These are phyloP conservation scores for Argyresthia goedartella DNA, from an alignment of 2,888 invertebrate genomes.

Conservation along the genomic window DNA sequence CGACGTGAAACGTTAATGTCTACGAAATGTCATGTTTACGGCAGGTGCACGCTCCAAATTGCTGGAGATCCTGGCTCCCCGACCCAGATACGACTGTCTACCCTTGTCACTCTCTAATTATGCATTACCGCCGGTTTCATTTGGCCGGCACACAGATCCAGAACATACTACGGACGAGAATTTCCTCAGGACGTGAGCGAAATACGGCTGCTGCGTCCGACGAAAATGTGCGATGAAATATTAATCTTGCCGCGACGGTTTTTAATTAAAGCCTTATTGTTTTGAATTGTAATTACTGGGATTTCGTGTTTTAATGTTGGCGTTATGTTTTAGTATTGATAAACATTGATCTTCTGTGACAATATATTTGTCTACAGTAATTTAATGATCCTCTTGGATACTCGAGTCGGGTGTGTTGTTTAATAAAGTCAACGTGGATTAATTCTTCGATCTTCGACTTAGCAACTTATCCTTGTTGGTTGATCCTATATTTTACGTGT, in stretches of 20 bases:
- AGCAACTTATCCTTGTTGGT: too few relatives aligned
- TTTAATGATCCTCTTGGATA: too few relatives aligned
- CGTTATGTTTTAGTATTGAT: too few relatives aligned
- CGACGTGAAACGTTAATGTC: too few relatives aligned
- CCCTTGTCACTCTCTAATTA: conserved; percentile 64
- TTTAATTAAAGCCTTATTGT: not conserved
- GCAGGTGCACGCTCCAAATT: conserved; percentile 46
- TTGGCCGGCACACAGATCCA: conserved; percentile 25
- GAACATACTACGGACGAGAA: conserved; percentile 5
- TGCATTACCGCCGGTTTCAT: conserved; percentile 62
- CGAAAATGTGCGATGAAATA: not conserved
- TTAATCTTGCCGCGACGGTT: not conserved
- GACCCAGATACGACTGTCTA: conserved; percentile 63
- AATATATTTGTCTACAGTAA: too few relatives aligned
- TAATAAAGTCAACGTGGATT: too few relatives aligned
- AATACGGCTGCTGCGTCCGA: not conserved
- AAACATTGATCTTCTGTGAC: too few relatives aligned
- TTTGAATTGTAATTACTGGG: not conserved
- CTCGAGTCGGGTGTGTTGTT: too few relatives aligned
- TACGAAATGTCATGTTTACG: conserved; percentile 17
- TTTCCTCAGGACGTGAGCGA: not conserved
- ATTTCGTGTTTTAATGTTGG: too few relatives aligned
- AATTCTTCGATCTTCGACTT: too few relatives aligned
- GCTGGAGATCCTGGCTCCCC: conserved; percentile 44
- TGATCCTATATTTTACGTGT: too few relatives aligned